Evolutionary conservation across 2,888 invertebrate species (phyloP).

Genomic region (Cantharis lateralis): DNA sequence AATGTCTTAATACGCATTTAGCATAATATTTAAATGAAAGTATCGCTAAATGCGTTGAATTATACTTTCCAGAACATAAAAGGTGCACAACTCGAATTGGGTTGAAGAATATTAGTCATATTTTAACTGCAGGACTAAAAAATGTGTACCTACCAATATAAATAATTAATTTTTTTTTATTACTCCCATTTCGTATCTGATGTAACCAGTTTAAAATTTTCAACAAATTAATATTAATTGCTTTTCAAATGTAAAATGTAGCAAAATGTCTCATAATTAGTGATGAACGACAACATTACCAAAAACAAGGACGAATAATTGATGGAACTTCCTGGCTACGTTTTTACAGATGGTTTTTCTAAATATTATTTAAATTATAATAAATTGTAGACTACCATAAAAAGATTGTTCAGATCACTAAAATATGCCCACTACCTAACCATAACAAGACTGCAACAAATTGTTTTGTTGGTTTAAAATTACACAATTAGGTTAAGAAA

Average conservation of each 20-base stretch:
- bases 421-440: background rate
- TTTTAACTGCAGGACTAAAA: background rate
- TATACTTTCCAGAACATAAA: constrained; percentile 1
- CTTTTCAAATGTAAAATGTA: too few relatives aligned
- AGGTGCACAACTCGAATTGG: background rate
- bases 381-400: background rate
- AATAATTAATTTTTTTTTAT: background rate
- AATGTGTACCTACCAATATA: too few relatives aligned
- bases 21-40: background rate
- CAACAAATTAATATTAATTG: background rate
- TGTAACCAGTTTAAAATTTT: background rate
- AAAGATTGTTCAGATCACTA: background rate
- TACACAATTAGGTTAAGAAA: background rate
- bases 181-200: background rate
- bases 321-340: background rate
- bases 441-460: background rate
- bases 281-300: background rate
- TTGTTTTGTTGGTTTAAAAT: background rate
- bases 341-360: background rate
- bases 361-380: background rate
- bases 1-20: background rate
- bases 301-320: background rate
- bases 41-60: background rate
- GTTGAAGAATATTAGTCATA: background rate
- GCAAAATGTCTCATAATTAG: background rate